phyloP scores from a whole-genome alignment of 2,797 vertebrate species.

The Labeo calbasu region DNA sequence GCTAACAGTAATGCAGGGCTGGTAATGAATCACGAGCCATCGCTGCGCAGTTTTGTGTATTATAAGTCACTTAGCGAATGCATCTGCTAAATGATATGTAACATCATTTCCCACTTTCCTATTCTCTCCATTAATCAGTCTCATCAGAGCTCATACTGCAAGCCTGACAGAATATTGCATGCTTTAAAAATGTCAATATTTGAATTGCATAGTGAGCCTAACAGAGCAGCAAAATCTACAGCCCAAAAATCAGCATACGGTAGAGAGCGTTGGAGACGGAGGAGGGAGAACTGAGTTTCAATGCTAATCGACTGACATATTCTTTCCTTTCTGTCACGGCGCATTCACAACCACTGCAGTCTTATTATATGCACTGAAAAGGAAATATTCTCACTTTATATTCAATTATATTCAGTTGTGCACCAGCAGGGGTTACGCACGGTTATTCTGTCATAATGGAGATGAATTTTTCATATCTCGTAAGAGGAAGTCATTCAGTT shows the following conservation, averaged over 20 bases:
- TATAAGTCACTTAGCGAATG: constrained; percentile 33
- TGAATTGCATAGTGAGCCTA: constrained; percentile 44
- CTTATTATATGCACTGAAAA: constrained; percentile 18
- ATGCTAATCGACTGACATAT: constrained; percentile 21
- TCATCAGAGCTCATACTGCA: constrained; percentile 42
- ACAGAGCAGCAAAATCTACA: constrained; percentile 32
- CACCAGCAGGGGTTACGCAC: constrained; percentile 1
- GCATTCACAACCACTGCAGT: constrained; percentile 7
- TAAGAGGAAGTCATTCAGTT: constrained; percentile 4
- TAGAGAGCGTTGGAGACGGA: not conserved
- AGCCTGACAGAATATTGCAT: not conserved
- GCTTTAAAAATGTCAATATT: constrained; percentile 31
- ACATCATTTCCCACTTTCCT: not conserved
- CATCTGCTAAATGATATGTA: constrained; percentile 39
- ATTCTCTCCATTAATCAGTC: constrained; percentile 30
- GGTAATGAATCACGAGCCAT: not conserved
- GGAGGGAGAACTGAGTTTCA: constrained; percentile 5
- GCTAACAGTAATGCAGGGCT: not conserved
- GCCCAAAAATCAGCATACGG: constrained; percentile 54
- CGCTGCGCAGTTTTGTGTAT: not conserved
- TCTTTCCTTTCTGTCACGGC: constrained; percentile 11
- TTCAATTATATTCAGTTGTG: constrained; percentile 30
- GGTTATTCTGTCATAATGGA: constrained; percentile 14
- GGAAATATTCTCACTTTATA: constrained; percentile 17
- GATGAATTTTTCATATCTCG: constrained; percentile 23